Evolutionary conservation across 2,113 vertebrate genomes (phyloP), one percentile per base, ranked within the genome.

Genomic region (Anarrhichthys ocellatus): DNA sequence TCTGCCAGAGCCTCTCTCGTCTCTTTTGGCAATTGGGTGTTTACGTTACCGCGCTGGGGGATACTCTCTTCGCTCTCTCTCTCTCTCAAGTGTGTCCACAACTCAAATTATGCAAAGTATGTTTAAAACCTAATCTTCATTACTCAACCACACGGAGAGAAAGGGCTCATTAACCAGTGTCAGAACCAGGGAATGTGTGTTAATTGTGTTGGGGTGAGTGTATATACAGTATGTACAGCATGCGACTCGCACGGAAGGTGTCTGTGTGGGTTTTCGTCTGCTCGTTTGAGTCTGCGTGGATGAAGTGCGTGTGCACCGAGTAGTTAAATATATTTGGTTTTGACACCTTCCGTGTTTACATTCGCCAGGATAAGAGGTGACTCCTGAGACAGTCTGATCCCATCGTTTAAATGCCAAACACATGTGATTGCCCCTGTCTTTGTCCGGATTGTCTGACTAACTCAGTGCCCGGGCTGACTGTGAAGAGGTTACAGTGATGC

Each of bases 301-400:
- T 52, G 6, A 74, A 36, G 59, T 73, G 50, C 75, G 61, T 81
- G 58, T 62, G 73, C 73, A 54, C 69, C 52, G 74, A 58, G 78
- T 76, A 76, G 71, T 84, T 64, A 85, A 82, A 92, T 91, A 76
- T 78, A 85, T 91, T 91, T 82, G 44, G 73, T 83, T 91, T 82
- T 91, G 83, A 92, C 88, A 92, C 89, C 81, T 83, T 86, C 42
- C 27, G n/a, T 88, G 83, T 93, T 93, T 92, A 88, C 83, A 80
- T 91, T 89, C 73, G 82, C 87, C 77, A 79, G 77, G 77, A 88
- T 91, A 86, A 91, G 73, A 66, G 61, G 63, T 67, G 88, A 87
- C 87, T 91, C 82, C 74, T 72, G 76, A 84, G 81, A 87, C 73
- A 71, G 74, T 74, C 63, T 65, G 67, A 86, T 80, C 86, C 74